Conservation (phyloP, 2,888 invertebrate species). For the Ceramica pisi region DNA sequence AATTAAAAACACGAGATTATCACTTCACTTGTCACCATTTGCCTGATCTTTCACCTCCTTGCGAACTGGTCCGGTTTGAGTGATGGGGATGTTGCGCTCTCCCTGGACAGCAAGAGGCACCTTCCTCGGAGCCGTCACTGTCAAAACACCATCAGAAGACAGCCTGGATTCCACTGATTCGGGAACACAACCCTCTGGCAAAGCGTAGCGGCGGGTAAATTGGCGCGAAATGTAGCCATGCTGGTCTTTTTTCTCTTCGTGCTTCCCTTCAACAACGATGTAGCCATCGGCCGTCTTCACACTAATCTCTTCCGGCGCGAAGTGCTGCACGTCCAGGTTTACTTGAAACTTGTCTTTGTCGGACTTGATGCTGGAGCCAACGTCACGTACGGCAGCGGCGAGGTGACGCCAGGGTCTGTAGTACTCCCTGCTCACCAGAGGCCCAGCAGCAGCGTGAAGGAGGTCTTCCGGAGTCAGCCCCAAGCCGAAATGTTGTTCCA, state of each 20-base stretch:
- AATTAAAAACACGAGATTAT: slow-evolving; percentile 7
- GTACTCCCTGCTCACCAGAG: slow-evolving; percentile 74
- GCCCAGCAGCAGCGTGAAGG: slow-evolving; percentile 73
- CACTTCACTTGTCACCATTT: slow-evolving; percentile 79
- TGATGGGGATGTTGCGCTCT: slow-evolving; percentile 91
- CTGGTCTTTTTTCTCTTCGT: slow-evolving; percentile 94
- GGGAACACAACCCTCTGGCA: slow-evolving; percentile 94
- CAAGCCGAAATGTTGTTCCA: slow-evolving; percentile 90
- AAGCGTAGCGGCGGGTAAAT: slow-evolving; percentile 93
- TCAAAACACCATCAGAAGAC: slow-evolving; percentile 94
- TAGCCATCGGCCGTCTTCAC: slow-evolving; percentile 94
- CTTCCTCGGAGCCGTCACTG: slow-evolving; percentile 92
- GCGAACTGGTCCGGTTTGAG: slow-evolving; percentile 91
- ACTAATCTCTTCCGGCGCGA: slow-evolving; percentile 93
- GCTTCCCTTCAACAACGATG: slow-evolving; percentile 94
- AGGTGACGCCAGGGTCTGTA: slow-evolving; percentile 81
- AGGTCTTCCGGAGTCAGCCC: slow-evolving; percentile 88
- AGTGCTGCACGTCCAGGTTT: slow-evolving; percentile 94
- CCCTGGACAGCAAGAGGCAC: slow-evolving; percentile 80
- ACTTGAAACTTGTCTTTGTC: slow-evolving; percentile 90
- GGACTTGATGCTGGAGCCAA: slow-evolving; percentile 89
- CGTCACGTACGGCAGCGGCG: slow-evolving; percentile 86
- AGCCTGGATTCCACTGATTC: slow-evolving; percentile 93
- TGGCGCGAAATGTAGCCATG: slow-evolving; percentile 94
- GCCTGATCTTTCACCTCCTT: slow-evolving; percentile 89